Percentiles rank a stretch among this genome's conserved stretches.
Conservation (phyloP, 23 tunicate species). For the Trididemnum miniatum region DNA sequence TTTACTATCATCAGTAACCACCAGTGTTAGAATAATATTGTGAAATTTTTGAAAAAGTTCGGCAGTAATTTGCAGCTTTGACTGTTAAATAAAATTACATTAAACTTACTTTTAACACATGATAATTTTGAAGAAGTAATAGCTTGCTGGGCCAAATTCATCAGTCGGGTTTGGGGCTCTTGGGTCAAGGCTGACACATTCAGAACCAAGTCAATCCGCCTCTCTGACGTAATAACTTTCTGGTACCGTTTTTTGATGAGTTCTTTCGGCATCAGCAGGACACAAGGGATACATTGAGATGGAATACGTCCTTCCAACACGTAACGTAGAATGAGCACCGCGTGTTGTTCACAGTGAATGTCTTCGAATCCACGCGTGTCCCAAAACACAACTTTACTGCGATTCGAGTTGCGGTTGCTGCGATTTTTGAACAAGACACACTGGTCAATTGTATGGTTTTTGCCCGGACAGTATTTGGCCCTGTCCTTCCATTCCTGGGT, state of each 20-base stretch:
- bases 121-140: conserved; percentile 67
- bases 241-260: conserved; percentile 92
- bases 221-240: conserved; percentile 38
- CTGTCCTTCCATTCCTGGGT: conserved; percentile 93
- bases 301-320: conserved; percentile 97
- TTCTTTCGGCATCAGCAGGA: conserved; percentile 92
- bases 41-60: no score
- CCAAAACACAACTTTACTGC: conserved; percentile 91
- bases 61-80: no score
- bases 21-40: no score
- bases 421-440: conserved; percentile 88
- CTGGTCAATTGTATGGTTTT: conserved; percentile 85
- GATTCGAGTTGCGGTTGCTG: conserved; percentile 14
- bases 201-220: conserved; percentile 90
- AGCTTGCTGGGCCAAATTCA: conserved; percentile 64
- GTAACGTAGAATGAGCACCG: conserved; percentile 86
- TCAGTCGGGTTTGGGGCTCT: conserved; percentile 64
- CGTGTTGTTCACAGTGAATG: conserved; percentile 89
- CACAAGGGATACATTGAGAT: conserved; percentile 92
- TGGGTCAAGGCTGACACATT: conserved; percentile 73
- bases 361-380: conserved; percentile 99
- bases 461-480: conserved; percentile 95
- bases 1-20: no score
- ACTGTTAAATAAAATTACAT: no score
- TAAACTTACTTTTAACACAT: conserved; percentile 87